Conservation (phyloP, 2,113 vertebrate species). For the Cynoglossus semilaevis region DNA sequence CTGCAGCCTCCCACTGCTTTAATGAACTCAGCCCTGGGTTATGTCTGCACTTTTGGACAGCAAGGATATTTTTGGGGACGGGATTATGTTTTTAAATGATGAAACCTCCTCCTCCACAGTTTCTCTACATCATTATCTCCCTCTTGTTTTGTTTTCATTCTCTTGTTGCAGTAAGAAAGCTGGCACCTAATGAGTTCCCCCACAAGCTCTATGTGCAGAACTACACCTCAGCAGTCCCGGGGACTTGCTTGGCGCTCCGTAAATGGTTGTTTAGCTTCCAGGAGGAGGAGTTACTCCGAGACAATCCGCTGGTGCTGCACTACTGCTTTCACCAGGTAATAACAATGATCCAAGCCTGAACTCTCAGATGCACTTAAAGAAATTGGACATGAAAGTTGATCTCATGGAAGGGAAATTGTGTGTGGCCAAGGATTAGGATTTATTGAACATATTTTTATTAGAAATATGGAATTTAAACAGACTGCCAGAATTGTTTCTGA, state of each 20-base stretch:
- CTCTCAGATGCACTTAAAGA: neutral
- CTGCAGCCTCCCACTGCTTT: neutral
- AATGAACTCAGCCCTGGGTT: conserved; percentile 6
- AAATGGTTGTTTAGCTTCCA: conserved; percentile 97
- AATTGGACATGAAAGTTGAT: conserved; percentile 1
- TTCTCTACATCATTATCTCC: neutral
- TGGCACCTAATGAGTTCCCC: conserved; percentile 96
- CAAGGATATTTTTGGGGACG: conserved; percentile 14
- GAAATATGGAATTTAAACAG: no score
- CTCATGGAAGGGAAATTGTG: neutral
- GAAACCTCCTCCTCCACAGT: neutral
- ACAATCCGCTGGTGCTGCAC: conserved; percentile 89
- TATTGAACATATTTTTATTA: no score
- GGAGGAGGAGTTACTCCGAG: conserved; percentile 89
- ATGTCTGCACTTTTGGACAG: conserved; percentile 12
- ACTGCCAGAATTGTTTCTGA: no score
- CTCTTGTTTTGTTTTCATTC: neutral
- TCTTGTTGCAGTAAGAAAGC: conserved; percentile 82
- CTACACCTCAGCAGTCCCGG: conserved; percentile 92
- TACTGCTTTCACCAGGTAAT: conserved; percentile 96
- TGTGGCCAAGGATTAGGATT: neutral
- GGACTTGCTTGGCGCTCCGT: conserved; percentile 89
- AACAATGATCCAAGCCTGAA: conserved; percentile 10
- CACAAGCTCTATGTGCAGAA: conserved; percentile 99
- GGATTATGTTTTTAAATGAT: conserved; percentile 8